A percentile compares a stretch with the other conserved stretches of the same genome.
phyloP scores from a whole-genome alignment of 2,113 vertebrate genomes.

The Microtus pennsylvanicus region DNA sequence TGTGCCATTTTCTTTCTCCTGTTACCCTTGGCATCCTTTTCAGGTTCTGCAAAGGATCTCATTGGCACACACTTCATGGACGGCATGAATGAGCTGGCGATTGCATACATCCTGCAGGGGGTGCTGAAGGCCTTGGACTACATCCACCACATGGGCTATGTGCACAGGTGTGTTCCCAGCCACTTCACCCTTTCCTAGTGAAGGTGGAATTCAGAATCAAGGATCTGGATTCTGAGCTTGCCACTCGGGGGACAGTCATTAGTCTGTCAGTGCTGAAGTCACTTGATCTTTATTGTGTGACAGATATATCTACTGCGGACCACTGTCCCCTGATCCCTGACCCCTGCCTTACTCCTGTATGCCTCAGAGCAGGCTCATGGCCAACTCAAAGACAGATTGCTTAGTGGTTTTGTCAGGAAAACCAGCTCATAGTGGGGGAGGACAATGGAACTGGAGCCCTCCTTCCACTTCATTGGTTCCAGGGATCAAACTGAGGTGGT shows the following conservation, averaged over 20 bases:
- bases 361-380: background rate
- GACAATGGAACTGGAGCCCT: background rate
- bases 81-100: slow-evolving; percentile 96
- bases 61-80: slow-evolving; percentile 96
- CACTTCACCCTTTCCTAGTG: background rate
- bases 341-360: background rate
- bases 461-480: background rate
- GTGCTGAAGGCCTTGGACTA: slow-evolving; percentile 96
- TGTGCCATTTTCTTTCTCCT: background rate
- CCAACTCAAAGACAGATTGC: background rate
- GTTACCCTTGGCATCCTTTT: background rate
- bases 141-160: slow-evolving; percentile 99
- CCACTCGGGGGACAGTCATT: background rate
- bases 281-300: background rate
- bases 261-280: background rate
- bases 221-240: background rate
- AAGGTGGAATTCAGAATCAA: slow-evolving; percentile 7
- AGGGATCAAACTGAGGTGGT: background rate
- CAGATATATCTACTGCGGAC: background rate
- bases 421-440: background rate
- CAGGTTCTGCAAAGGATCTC: slow-evolving; percentile 97
- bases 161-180: slow-evolving; percentile 92
- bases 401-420: background rate
- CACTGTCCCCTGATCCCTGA: background rate
- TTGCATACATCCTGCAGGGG: slow-evolving; percentile 96